Conservation (phyloP, 2,113 vertebrate species). For the Ellobius talpinus region DNA sequence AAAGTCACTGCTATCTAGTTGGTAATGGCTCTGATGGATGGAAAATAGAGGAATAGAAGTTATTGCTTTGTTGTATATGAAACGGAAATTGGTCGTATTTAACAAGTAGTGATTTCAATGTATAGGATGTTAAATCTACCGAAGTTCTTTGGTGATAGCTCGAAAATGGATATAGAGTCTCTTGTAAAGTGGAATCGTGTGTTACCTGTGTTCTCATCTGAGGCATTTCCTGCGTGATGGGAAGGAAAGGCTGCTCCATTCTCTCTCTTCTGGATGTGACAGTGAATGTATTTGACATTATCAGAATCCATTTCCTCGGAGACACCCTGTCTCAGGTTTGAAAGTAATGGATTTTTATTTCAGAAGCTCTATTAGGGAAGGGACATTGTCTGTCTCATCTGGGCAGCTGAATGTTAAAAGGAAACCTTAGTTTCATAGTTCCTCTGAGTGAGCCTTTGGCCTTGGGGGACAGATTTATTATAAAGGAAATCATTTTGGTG, state of each 20-base stretch:
- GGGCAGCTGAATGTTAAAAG: conserved; percentile 39
- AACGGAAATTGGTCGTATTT: conserved; percentile 69
- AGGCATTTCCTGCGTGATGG: conserved; percentile 14
- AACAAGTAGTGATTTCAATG: conserved; percentile 63
- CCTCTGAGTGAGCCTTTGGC: not conserved
- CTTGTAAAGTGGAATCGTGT: conserved; percentile 15
- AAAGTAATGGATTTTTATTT: conserved; percentile 67
- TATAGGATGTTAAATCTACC: conserved; percentile 48
- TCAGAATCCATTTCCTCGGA: conserved; percentile 67
- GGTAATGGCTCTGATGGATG: conserved; percentile 59
- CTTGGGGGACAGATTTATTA: not conserved
- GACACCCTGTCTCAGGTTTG: conserved; percentile 25
- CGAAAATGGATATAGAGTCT: conserved; percentile 58
- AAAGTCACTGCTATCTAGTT: not conserved
- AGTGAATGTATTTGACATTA: conserved; percentile 49
- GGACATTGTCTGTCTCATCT: conserved; percentile 5
- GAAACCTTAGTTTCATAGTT: conserved; percentile 48
- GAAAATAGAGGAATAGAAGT: conserved; percentile 43
- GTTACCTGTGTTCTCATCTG: conserved; percentile 42
- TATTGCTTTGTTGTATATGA: conserved; percentile 51
- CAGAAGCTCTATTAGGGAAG: conserved; percentile 38
- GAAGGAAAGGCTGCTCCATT: not conserved
- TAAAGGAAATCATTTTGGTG: not conserved
- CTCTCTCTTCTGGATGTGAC: conserved; percentile 34
- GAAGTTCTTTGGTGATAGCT: conserved; percentile 41